Conservation (phyloP, 1,140 invertebrate species). For the Frieseomelitta varia region DNA sequence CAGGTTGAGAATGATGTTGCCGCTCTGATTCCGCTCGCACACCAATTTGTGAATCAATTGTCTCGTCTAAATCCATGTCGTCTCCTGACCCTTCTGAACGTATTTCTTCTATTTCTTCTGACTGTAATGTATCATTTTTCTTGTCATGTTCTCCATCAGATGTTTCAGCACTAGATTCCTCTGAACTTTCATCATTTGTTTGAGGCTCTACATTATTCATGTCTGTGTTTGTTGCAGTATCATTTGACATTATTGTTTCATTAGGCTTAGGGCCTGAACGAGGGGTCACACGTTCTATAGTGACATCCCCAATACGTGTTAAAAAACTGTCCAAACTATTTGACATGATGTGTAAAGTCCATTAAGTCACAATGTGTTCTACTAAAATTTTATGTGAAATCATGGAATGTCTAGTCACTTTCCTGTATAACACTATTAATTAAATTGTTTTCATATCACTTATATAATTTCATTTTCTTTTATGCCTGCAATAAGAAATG, state of each 20-base stretch:
- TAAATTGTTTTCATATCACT: conserved; percentile 41
- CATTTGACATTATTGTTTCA: conserved; percentile 58
- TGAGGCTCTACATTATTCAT: conserved; percentile 63
- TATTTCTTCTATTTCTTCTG: conserved; percentile 76
- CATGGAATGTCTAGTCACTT: conserved; percentile 64
- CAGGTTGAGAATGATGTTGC: conserved; percentile 65
- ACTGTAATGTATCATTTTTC: conserved; percentile 67
- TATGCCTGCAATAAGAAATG: conserved; percentile 58
- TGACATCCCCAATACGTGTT: conserved; percentile 82
- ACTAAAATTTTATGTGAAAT: conserved; percentile 49
- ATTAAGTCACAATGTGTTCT: conserved; percentile 54
- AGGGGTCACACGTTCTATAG: conserved; percentile 81
- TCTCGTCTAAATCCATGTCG: conserved; percentile 81
- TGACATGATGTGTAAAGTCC: conserved; percentile 74
- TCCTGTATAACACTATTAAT: conserved; percentile 51
- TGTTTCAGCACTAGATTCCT: conserved; percentile 75
- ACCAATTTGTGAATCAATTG: conserved; percentile 80
- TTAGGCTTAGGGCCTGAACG: conserved; percentile 63
- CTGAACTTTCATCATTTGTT: conserved; percentile 74
- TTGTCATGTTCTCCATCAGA: conserved; percentile 73
- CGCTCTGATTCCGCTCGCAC: conserved; percentile 76
- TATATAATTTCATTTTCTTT: conserved; percentile 48
- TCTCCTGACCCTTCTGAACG: conserved; percentile 79
- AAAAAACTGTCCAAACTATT: conserved; percentile 80
- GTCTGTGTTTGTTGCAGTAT: conserved; percentile 54